phyloP scores from a whole-genome alignment of 2,888 invertebrate species.

The Theristus sp. region DNA sequence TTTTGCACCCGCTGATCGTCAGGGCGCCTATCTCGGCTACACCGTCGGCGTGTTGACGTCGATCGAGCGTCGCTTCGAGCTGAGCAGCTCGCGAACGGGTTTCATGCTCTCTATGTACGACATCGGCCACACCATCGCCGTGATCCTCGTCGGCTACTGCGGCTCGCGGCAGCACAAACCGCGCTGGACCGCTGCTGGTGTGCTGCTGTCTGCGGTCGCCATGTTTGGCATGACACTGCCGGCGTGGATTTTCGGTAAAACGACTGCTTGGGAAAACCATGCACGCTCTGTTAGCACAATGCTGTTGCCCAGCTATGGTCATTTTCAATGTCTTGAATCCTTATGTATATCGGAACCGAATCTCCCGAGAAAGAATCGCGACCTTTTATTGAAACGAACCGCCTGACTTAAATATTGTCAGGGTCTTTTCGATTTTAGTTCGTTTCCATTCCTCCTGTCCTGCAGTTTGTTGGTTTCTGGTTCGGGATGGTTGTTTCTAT shows the following conservation, averaged over 20 bases:
- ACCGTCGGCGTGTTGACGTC: constrained; percentile 8
- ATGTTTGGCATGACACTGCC: constrained; percentile 18
- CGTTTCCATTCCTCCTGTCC: too few relatives aligned
- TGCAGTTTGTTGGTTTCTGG: too few relatives aligned
- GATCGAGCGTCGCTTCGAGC: constrained; percentile 8
- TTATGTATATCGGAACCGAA: too few relatives aligned
- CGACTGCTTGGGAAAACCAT: constrained; percentile 8
- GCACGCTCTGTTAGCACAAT: too few relatives aligned
- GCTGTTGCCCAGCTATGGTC: too few relatives aligned
- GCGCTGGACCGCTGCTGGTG: constrained; percentile 17
- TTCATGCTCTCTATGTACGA: constrained; percentile 17
- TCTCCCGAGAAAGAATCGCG: too few relatives aligned
- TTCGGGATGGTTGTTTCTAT: too few relatives aligned
- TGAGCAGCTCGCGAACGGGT: constrained; percentile 12
- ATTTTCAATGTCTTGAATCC: too few relatives aligned
- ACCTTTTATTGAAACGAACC: too few relatives aligned
- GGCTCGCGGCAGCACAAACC: constrained; percentile 17
- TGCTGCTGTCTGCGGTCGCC: constrained; percentile 14
- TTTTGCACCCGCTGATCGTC: too few relatives aligned
- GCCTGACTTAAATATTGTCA: too few relatives aligned
- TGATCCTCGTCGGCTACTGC: constrained; percentile 18
- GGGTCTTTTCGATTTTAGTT: too few relatives aligned
- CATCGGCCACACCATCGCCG: constrained; percentile 17
- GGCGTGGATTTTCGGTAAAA: constrained; percentile 15
- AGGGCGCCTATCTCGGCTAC: constrained; percentile 9